Evolutionary conservation across 30 jellyfish, hydroid and myxozoan genomes (phyloP).

Genomic region (Clytia hemisphaerica): DNA sequence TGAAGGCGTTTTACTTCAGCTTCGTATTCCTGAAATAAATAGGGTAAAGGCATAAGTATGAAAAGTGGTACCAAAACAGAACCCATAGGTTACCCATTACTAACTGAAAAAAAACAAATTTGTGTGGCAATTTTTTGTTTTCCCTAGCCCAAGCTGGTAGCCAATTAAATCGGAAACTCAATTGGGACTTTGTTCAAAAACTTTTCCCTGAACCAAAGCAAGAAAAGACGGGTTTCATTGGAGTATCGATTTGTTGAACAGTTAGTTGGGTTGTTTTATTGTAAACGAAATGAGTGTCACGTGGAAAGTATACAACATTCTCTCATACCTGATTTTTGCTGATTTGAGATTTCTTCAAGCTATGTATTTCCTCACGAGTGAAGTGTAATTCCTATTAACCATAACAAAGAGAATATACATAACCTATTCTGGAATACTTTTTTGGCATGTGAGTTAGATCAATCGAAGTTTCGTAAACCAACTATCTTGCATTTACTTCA

Average conservation of each 20-base stretch:
- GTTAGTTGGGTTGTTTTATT: no score
- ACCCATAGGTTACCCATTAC: not conserved
- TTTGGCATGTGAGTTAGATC: slow-evolving; percentile 15
- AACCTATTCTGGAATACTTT: not conserved
- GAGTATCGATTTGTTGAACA: no score
- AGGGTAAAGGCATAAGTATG: not conserved
- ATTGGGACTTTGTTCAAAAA: no score
- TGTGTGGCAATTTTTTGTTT: no score
- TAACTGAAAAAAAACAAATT: no score
- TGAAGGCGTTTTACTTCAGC: slow-evolving; percentile 49
- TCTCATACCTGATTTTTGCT: not conserved
- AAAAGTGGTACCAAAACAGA: not conserved
- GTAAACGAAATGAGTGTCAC: no score
- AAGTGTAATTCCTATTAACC: slow-evolving; percentile 16
- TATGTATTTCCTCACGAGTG: slow-evolving; percentile 14
- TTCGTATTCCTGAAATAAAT: slow-evolving; percentile 48
- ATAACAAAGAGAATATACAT: not conserved
- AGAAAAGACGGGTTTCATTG: no score
- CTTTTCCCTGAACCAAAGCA: no score
- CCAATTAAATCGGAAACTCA: no score
- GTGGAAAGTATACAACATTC: not conserved
- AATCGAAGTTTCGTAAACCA: not conserved
- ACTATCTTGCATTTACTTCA: not conserved
- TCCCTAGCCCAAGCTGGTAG: no score
- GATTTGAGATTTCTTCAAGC: slow-evolving; percentile 3